A percentile compares a stretch with the other conserved stretches of the same genome.
Conservation (phyloP, 2,113 vertebrate species). For the Anthoscopus minutus region DNA sequence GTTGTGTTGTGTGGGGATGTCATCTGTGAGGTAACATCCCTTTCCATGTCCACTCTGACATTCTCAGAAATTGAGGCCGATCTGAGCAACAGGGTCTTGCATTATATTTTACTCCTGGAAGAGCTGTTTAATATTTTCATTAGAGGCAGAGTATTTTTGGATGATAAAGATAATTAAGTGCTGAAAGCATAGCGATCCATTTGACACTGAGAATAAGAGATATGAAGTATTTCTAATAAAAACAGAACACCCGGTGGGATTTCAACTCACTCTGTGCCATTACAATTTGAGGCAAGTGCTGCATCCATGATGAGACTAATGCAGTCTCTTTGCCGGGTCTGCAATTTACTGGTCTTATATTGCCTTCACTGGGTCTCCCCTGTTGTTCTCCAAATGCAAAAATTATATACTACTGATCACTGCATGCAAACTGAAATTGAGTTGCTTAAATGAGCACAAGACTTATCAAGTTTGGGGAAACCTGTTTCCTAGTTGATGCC, state of each 20-base stretch:
- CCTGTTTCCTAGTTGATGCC: not conserved
- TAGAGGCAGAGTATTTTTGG: slow-evolving; percentile 48
- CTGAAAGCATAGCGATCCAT: slow-evolving; percentile 61
- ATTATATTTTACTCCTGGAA: slow-evolving; percentile 49
- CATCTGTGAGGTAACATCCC: not conserved
- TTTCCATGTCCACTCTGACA: not conserved
- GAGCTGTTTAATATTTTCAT: slow-evolving; percentile 66
- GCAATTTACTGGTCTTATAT: slow-evolving; percentile 50
- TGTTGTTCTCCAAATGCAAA: slow-evolving; percentile 54
- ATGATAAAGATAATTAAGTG: slow-evolving; percentile 66
- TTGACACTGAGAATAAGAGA: slow-evolving; percentile 66
- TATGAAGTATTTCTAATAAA: slow-evolving; percentile 69
- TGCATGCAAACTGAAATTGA: slow-evolving; percentile 15
- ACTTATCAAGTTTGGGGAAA: slow-evolving; percentile 21
- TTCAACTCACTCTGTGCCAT: slow-evolving; percentile 37
- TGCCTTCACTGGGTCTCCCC: slow-evolving; percentile 39
- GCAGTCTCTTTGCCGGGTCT: not conserved
- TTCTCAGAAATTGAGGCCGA: not conserved
- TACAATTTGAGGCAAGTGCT: slow-evolving; percentile 40
- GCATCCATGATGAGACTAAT: slow-evolving; percentile 24
- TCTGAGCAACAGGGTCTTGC: not conserved
- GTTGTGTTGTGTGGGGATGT: not conserved
- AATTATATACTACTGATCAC: slow-evolving; percentile 18
- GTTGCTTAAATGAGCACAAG: slow-evolving; percentile 24
- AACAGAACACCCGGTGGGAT: slow-evolving; percentile 50